phyloP scores from a whole-genome alignment of 2,888 invertebrate genomes.

The Melanostoma scalare region DNA sequence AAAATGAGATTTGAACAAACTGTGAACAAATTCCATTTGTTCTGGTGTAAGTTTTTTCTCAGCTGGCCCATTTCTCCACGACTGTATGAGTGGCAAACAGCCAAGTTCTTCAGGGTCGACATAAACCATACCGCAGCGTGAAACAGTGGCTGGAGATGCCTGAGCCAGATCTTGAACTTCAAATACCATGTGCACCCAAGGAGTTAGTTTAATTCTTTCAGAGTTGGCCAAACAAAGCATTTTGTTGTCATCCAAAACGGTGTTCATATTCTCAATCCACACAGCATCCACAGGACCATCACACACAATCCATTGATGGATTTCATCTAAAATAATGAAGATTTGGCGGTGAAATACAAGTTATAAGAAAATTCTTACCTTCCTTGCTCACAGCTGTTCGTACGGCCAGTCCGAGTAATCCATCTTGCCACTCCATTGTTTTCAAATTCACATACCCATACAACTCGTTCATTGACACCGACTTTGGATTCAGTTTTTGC shows the following conservation, averaged over 20 bases:
- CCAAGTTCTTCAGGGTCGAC: constrained; percentile 92
- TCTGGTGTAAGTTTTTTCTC: constrained; percentile 83
- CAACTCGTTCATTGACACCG: constrained; percentile 92
- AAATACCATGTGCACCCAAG: constrained; percentile 94
- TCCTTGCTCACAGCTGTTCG: constrained; percentile 78
- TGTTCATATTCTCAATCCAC: constrained; percentile 97
- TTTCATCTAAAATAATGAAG: constrained; percentile 82
- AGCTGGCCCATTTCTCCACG: constrained; percentile 86
- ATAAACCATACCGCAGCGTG: constrained; percentile 94
- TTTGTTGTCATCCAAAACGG: constrained; percentile 95
- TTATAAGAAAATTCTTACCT: constrained; percentile 75
- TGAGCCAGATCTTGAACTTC: constrained; percentile 93
- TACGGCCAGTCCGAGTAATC: constrained; percentile 86
- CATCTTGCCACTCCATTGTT: constrained; percentile 95
- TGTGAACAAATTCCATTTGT: constrained; percentile 85
- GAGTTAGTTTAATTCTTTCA: constrained; percentile 93
- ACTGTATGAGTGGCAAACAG: constrained; percentile 90
- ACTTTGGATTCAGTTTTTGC: constrained; percentile 94
- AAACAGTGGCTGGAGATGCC: constrained; percentile 95
- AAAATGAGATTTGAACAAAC: constrained; percentile 86
- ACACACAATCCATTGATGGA: constrained; percentile 95
- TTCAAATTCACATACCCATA: constrained; percentile 93
- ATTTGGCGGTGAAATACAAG: neutral
- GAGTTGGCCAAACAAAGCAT: constrained; percentile 96
- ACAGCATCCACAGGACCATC: constrained; percentile 96